A percentile compares a stretch with the other conserved stretches of the same genome.
Evolutionary conservation across 2,113 vertebrate genomes (phyloP).

Genomic region (Stigmatopora argus): DNA sequence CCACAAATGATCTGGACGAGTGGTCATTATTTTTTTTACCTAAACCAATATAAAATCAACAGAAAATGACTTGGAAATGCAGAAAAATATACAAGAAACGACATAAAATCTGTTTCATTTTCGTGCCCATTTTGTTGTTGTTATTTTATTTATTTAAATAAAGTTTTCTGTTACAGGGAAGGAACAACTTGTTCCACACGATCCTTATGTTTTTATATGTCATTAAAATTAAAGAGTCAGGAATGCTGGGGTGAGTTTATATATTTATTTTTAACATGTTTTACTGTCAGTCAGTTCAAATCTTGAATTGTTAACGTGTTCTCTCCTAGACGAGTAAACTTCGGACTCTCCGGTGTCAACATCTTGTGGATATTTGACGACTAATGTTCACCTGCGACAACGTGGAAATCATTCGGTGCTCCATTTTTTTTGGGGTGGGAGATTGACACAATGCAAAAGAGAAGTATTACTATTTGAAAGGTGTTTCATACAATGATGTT

Average conservation of each 20-base stretch:
- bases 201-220: slow-evolving; percentile 94
- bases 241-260: slow-evolving; percentile 88
- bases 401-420: not conserved
- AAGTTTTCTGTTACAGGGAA: slow-evolving; percentile 72
- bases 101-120: no score
- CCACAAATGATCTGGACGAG: no score
- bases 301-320: not conserved
- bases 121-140: no score
- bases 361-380: slow-evolving; percentile 90
- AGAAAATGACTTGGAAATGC: no score
- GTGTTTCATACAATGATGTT: no score
- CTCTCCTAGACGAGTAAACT: slow-evolving; percentile 82
- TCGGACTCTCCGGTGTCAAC: slow-evolving; percentile 91
- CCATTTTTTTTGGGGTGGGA: not conserved
- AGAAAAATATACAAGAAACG: no score
- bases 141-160: no score
- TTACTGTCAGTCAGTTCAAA: not conserved
- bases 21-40: no score
- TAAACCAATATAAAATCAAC: no score
- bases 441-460: no score
- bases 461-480: no score
- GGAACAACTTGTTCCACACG: slow-evolving; percentile 97
- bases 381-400: slow-evolving; percentile 21
- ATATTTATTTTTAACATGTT: slow-evolving; percentile 13
- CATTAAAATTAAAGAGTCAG: slow-evolving; percentile 93